Base-by-base conservation (phyloP, 2,113 vertebrate genomes). In the Cyprinodon tularosa region DNA sequence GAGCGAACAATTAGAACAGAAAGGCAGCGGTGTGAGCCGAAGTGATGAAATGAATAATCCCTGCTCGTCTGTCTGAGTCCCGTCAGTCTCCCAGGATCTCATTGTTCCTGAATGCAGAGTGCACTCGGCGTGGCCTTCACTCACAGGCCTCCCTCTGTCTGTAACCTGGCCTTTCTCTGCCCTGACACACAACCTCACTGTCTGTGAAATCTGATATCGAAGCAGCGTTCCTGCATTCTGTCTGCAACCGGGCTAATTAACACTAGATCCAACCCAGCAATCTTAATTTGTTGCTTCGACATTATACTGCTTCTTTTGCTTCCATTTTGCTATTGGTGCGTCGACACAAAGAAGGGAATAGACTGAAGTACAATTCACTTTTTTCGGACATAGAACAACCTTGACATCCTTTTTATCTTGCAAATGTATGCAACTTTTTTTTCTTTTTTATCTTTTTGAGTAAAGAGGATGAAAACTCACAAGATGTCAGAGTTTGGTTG, bases 221-320 rank as follows among this genome's bases (percentile, higher is more conserved):
- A 67, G 72, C 73, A 39, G 57, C 40, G 20, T 69, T 71, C 63
- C 71, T 11, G 66, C 53, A 4, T 76, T 64, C 80, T 3, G 83
- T 92, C 92, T 89, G 83, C 64, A 81, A 22, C 47, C 77, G 44
- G 10, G 61, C 81, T 89, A 92, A 92, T 94, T 90, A 93, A 93
- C 73, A 84, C 82, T 90, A 77, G 69, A 92, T 89, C 88, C 81
- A 72, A 78, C 74, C 75, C 83, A 91, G 86, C 77, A 69, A 74
- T 82, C 73, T 89, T 78, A 79, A 80, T 90, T 87, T 91, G 91
- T 92, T 70, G 81, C 63, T 15, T 66, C 20, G 81, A 85, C 42
- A 60, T 84, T 84, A 82, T 84, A 82, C 44, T 75, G 45, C 39
- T 67, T 84, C 76, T 86, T 76, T 59, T n/a, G 29, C 3, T 53